These are phyloP conservation scores for Erythrocebus patas DNA, from an alignment of 2,113 vertebrate species.

Conservation along the genomic window DNA sequence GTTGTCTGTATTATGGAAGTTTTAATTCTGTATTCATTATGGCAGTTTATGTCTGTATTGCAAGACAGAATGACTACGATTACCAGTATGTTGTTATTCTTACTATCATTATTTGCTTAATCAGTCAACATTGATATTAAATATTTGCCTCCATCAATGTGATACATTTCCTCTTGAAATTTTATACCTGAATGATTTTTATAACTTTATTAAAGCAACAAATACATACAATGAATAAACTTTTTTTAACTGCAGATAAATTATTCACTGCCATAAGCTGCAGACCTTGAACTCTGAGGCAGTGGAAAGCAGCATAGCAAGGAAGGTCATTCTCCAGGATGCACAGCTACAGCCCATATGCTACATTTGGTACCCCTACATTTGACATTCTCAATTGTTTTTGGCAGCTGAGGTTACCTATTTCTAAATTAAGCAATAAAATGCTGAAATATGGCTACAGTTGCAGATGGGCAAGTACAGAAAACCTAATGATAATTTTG, in stretches of 20 bases:
- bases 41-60: not conserved
- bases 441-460: not conserved
- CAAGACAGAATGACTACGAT: not conserved
- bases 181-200: not conserved
- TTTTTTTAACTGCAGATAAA: not conserved
- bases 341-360: not conserved
- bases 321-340: not conserved
- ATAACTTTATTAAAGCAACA: conserved; percentile 15
- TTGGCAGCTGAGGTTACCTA: conserved; percentile 25
- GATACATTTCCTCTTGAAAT: conserved; percentile 1
- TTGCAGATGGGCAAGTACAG: conserved; percentile 25
- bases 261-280: not conserved
- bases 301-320: not conserved
- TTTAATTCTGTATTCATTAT: not conserved
- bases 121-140: not conserved
- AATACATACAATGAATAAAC: conserved; percentile 4
- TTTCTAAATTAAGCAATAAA: conserved; percentile 58
- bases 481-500: conserved; percentile 41
- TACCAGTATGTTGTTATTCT: not conserved
- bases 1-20: not conserved
- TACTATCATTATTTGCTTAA: not conserved
- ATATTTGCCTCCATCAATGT: not conserved
- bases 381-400: conserved; percentile 38
- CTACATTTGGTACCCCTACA: not conserved
- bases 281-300: not conserved